These are phyloP conservation scores for Malacoctenus gilli DNA, from an alignment of 2,797 vertebrate species.

Conservation along the genomic window DNA sequence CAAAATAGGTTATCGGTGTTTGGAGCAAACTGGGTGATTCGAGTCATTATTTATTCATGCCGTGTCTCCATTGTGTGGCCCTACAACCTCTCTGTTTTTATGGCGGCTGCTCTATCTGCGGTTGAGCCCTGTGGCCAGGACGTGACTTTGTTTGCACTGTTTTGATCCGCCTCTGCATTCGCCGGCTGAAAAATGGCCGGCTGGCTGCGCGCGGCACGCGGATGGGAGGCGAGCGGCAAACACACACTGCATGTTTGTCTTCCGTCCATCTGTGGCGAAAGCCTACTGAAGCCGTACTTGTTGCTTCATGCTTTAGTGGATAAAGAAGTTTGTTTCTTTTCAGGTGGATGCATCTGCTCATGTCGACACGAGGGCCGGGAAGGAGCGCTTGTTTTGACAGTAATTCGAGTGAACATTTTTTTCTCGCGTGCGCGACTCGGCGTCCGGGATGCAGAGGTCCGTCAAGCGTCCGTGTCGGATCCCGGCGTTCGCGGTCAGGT, in stretches of 20 bases:
- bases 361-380: constrained; percentile 49
- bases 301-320: constrained; percentile 49
- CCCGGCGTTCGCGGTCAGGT: constrained; percentile 32
- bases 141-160: constrained; percentile 55
- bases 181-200: constrained; percentile 42
- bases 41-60: constrained; percentile 67
- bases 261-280: constrained; percentile 36
- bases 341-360: constrained; percentile 49
- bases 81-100: constrained; percentile 59
- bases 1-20: constrained; percentile 40
- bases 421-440: constrained; percentile 26
- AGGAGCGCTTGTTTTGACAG: constrained; percentile 63
- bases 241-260: constrained; percentile 35
- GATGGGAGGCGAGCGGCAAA: constrained; percentile 38
- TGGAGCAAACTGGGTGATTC: constrained; percentile 55
- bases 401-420: constrained; percentile 57
- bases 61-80: constrained; percentile 52
- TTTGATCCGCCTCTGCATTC: constrained; percentile 60
- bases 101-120: constrained; percentile 48
- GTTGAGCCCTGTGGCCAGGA: constrained; percentile 56
- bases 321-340: constrained; percentile 59
- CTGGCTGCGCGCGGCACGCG: constrained; percentile 33
- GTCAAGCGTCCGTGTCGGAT: constrained; percentile 51
- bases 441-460: constrained; percentile 29
- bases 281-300: constrained; percentile 39